Conservation (phyloP, 2,797 vertebrate genomes). For the Siniperca obscura region DNA sequence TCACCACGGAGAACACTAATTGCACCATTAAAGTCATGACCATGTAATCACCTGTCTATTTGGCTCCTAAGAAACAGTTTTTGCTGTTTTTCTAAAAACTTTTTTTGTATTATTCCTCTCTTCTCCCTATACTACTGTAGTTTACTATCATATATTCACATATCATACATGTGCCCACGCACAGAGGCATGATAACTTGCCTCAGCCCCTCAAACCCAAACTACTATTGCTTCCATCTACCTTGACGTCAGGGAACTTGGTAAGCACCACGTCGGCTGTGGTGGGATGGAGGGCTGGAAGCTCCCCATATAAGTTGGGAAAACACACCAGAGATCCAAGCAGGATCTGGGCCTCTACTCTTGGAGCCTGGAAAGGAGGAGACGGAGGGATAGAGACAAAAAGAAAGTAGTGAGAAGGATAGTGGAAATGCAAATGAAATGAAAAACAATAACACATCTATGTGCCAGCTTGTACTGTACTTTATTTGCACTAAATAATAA, state of each 20-base stretch:
- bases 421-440: not conserved
- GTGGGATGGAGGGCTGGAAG: conserved; percentile 95
- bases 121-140: not conserved
- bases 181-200: not conserved
- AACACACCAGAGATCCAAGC: conserved; percentile 96
- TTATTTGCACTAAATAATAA: not conserved
- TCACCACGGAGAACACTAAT: not conserved
- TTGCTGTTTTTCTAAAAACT: not conserved
- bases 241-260: conserved; percentile 97
- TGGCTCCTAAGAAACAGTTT: not conserved
- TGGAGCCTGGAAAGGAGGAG: conserved; percentile 87
- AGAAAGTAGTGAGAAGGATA: not conserved
- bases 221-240: conserved; percentile 60
- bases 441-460: not conserved
- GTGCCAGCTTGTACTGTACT: too few relatives aligned
- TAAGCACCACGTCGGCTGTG: conserved; percentile 91
- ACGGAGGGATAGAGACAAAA: not conserved
- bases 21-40: too few relatives aligned
- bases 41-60: too few relatives aligned
- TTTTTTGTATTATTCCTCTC: not conserved
- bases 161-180: too few relatives aligned
- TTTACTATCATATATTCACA: not conserved
- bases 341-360: conserved; percentile 98
- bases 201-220: not conserved
- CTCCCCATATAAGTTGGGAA: conserved; percentile 95